Base-by-base conservation (phyloP, 1,140 invertebrate genomes). In the Nymphalis io region DNA sequence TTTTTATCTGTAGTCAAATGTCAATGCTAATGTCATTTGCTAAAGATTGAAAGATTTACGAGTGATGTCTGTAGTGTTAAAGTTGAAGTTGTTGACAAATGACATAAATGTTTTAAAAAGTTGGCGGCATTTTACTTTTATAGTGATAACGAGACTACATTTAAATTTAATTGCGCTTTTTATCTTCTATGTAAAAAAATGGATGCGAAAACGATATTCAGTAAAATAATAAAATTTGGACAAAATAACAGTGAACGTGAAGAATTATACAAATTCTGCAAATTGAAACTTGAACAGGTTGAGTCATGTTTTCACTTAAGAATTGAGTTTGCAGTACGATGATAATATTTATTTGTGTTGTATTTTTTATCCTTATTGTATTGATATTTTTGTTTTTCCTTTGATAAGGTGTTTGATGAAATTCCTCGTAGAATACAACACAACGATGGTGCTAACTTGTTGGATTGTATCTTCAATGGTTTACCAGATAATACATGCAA, bases 401-500 rank as follows among this genome's bases (percentile, higher is more conserved):
- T 44, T 63, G 74, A 70, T 16, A 69, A 89, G 87, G 79, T 89
- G 46, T 62, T 82, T 23, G 78, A 77, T 20, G 61, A 73, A 70
- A 74, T 89, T 55, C 72, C 79, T 1, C 70, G 74, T 12, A 79
- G 78, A 20, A 77, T 89, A 58, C 27, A 86, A 16, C 76, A 77
- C 21, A 80, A 73, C 60, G 87, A 87, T 78, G 86, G 82, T 6
- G 73, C 70, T 10, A 73, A 81, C 55, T 15, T 87, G 55, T 59
- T 89, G 4, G 79, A 84, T 48, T 85, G 82, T 70, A 67, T 89
- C 48, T 77, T 89, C 6, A 84, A 81, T 75, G 87, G 85, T 61
- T 70, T 86, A 60, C 61, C 77, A 15, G 83, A 87, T 61, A 79
- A 70, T 63, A 46, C 18, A 6, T 59, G 27, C 40, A 76, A 53